Percentiles rank a stretch among this genome's conserved stretches.
Evolutionary conservation across 2,888 invertebrate genomes (phyloP).

Genomic region (Myopa tessellatipennis): DNA sequence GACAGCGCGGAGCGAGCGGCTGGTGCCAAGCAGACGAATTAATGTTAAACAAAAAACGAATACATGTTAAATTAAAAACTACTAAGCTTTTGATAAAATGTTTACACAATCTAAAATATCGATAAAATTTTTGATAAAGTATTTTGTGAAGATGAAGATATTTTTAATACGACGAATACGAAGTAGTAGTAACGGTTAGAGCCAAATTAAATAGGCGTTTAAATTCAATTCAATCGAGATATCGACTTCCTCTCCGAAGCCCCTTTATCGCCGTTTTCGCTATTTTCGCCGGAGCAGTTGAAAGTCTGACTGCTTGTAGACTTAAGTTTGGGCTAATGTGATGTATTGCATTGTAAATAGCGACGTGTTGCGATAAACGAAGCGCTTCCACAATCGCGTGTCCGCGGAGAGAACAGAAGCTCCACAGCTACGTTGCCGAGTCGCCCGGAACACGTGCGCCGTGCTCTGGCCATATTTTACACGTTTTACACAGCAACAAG

Average conservation of each 20-base stretch:
- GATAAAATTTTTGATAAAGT: conserved; percentile 26
- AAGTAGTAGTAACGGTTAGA: neutral
- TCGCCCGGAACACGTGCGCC: neutral
- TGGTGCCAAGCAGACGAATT: conserved; percentile 32
- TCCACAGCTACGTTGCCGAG: neutral
- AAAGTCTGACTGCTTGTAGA: too few species aligned
- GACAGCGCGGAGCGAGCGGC: neutral
- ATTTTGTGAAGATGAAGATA: conserved; percentile 23
- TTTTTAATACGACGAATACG: conserved; percentile 21
- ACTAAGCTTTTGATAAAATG: conserved; percentile 47
- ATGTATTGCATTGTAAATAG: neutral
- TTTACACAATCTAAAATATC: conserved; percentile 12
- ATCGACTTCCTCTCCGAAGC: too few species aligned
- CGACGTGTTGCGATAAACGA: neutral
- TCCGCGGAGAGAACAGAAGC: too few species aligned
- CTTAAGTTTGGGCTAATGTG: neutral
- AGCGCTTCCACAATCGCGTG: too few species aligned
- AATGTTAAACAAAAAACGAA: conserved; percentile 50
- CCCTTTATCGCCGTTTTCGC: too few species aligned
- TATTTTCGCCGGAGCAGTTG: too few species aligned
- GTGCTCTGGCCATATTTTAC: neutral
- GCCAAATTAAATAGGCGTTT: too few species aligned
- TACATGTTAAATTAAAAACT: conserved; percentile 42
- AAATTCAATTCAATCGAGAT: too few species aligned
- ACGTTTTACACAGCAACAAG: too few species aligned